Evolutionary conservation across 2,888 invertebrate genomes (phyloP).

Genomic region (Eilema griseolum): DNA sequence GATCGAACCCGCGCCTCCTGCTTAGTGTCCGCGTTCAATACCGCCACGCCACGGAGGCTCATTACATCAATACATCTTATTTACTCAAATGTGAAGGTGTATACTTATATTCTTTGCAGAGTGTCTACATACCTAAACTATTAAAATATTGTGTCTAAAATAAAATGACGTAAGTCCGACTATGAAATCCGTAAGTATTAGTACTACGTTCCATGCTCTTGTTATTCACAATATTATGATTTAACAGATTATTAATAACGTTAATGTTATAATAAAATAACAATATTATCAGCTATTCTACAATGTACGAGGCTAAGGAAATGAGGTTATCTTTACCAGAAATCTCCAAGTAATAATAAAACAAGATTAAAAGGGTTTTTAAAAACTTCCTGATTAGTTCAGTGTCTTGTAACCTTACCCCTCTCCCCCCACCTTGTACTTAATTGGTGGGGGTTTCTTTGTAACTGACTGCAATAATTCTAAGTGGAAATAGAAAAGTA

Average conservation of each 20-base stretch:
- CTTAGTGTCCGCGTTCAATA: too few species aligned
- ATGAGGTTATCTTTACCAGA: not conserved
- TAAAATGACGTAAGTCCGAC: not conserved
- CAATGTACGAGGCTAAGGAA: not conserved
- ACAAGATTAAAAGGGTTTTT: not conserved
- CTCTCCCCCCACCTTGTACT: too few species aligned
- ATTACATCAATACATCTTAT: too few species aligned
- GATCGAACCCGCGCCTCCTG: too few species aligned
- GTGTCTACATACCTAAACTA: too few species aligned
- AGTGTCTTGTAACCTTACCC: too few species aligned
- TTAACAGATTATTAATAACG: not conserved
- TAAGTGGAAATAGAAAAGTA: too few species aligned
- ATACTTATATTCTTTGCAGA: too few species aligned
- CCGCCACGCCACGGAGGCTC: too few species aligned
- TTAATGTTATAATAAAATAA: not conserved
- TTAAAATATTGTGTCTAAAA: not conserved
- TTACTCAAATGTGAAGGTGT: too few species aligned
- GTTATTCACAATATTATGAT: constrained; percentile 1
- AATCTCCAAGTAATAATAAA: not conserved
- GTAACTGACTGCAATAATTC: too few species aligned
- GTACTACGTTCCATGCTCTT: not conserved
- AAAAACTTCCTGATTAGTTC: not conserved
- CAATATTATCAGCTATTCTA: not conserved
- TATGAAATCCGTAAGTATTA: not conserved
- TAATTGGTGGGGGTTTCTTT: too few species aligned